Percentiles rank a stretch among this genome's conserved stretches.
Conservation (phyloP, 2,797 vertebrate species). For the Malacoraja senta region DNA sequence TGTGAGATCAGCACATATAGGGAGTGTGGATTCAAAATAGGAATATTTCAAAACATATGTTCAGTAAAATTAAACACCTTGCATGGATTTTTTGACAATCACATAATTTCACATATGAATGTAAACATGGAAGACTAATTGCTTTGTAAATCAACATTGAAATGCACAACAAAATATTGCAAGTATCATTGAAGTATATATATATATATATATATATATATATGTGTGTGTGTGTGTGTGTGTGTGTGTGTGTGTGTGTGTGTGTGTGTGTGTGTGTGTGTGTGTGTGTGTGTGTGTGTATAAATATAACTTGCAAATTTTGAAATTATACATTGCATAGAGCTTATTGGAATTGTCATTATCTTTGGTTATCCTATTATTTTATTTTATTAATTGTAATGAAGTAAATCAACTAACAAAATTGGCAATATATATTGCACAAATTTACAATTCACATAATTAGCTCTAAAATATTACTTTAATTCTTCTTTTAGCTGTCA, state of each 20-base stretch:
- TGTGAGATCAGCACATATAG: neutral
- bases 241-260: too few species aligned
- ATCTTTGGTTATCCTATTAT: neutral
- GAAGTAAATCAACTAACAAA: neutral
- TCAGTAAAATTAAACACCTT: neutral
- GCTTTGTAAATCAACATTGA: neutral
- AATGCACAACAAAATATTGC: neutral
- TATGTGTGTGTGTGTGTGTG: too few species aligned
- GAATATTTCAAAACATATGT: neutral
- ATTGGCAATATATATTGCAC: neutral
- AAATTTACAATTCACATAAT: neutral
- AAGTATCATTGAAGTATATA: neutral
- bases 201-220: too few species aligned
- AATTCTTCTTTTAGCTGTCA: neutral
- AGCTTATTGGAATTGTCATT: neutral
- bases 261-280: too few species aligned
- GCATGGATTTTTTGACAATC: neutral
- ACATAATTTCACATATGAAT: neutral
- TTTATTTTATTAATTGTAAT: too few species aligned
- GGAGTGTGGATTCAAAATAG: neutral
- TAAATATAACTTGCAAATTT: neutral
- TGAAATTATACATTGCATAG: neutral
- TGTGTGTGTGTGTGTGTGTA: too few species aligned
- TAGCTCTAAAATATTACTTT: neutral
- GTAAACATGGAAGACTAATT: neutral